Percentiles rank a stretch among this genome's conserved stretches.
Conservation (phyloP, 2,888 invertebrate genomes). For the Eueremaeus valkanovi region DNA sequence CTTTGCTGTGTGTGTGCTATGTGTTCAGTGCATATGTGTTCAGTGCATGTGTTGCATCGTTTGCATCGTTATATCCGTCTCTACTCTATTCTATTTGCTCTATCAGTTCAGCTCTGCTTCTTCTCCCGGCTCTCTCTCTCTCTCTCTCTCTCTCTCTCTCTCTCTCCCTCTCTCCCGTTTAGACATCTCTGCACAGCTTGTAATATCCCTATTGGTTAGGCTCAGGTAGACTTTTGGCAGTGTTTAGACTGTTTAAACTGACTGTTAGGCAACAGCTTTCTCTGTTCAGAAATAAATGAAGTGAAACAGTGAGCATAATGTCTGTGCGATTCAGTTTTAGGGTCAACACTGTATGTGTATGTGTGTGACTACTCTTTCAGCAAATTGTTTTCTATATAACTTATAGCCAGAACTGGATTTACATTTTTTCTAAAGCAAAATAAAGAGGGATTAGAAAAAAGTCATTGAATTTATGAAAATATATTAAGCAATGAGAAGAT, state of each 20-base stretch:
- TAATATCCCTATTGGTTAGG: constrained; percentile 1
- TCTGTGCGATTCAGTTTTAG: constrained; percentile 15
- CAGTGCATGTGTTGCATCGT: constrained; percentile 10
- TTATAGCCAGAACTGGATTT: not conserved
- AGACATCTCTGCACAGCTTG: constrained; percentile 4
- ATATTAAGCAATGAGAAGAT: not conserved
- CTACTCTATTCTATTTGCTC: not conserved
- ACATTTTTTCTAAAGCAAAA: not conserved
- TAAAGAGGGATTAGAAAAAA: not conserved
- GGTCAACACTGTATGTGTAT: not conserved
- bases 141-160: constrained; percentile 13
- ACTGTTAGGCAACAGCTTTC: constrained; percentile 11
- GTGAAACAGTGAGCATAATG: constrained; percentile 15
- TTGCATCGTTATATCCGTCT: not conserved
- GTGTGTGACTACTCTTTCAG: not conserved
- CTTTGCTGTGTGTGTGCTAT: too few species aligned
- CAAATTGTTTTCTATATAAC: not conserved
- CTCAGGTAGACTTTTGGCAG: not conserved
- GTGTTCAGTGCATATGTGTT: not conserved
- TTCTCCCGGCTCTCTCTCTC: not conserved
- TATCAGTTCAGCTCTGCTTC: not conserved
- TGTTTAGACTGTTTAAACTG: not conserved
- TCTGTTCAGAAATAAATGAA: constrained; percentile 20
- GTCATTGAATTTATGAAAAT: not conserved
- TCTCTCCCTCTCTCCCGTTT: not conserved